These are phyloP conservation scores for Cnemophilus loriae DNA, from an alignment of 2,113 vertebrate genomes.

Conservation along the genomic window DNA sequence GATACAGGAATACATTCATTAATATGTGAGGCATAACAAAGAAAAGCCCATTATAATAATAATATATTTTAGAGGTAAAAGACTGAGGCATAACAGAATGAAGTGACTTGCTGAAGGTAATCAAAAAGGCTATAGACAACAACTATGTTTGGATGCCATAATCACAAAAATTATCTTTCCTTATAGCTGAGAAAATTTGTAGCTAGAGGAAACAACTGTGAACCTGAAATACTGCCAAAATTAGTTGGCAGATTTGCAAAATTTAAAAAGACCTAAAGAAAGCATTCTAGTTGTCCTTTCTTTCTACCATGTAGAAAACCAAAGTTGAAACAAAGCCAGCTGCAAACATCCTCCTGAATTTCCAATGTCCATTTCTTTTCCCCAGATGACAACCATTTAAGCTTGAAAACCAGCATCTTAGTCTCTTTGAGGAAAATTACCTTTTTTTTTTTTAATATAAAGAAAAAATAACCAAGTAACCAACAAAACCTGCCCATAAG, in stretches of 20 bases:
- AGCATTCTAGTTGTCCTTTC: not conserved
- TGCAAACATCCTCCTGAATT: not conserved
- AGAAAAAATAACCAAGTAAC: not conserved
- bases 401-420: not conserved
- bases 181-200: not conserved
- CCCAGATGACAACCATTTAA: not conserved
- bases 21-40: constrained; percentile 7
- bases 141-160: not conserved
- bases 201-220: not conserved
- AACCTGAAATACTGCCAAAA: not conserved
- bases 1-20: constrained; percentile 13
- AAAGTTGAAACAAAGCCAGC: not conserved
- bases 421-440: not conserved
- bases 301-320: not conserved
- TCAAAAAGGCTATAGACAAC: not conserved
- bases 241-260: not conserved
- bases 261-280: not conserved
- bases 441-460: not conserved
- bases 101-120: not conserved
- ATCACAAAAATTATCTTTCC: not conserved
- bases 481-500: not conserved
- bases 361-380: not conserved
- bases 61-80: not conserved
- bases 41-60: not conserved
- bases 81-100: not conserved